These are phyloP conservation scores for Drosophila obscura DNA, from an alignment of 1,140 invertebrate species.

Conservation along the genomic window DNA sequence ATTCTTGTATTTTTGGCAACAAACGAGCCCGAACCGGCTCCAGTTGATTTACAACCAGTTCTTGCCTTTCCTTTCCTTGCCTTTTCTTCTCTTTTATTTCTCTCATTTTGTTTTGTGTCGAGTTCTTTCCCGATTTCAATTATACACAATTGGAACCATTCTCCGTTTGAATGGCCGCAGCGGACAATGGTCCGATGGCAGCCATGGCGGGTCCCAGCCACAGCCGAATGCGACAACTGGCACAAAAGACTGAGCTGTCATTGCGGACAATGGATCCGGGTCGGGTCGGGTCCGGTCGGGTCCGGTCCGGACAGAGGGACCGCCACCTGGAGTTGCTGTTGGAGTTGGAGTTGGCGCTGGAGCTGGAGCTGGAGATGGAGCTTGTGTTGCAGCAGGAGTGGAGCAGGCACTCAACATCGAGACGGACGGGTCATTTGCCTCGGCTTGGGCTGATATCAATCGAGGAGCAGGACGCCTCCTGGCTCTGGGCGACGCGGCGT, in stretches of 20 bases:
- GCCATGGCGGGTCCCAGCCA: conserved; percentile 31
- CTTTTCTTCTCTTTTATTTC: conserved; percentile 14
- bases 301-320: not conserved
- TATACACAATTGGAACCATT: conserved; percentile 68
- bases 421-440: conserved; percentile 15
- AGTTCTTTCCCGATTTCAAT: conserved; percentile 40
- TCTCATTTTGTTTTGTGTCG: conserved; percentile 10
- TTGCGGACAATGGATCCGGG: conserved; percentile 41
- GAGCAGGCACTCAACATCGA: not conserved
- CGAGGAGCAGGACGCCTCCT: conserved; percentile 56
- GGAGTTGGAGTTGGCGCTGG: conserved; percentile 14
- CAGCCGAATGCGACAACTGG: conserved; percentile 52
- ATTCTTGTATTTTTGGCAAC: conserved; percentile 50
- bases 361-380: conserved; percentile 5
- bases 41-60: conserved; percentile 64
- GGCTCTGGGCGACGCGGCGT: conserved; percentile 68
- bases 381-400: no score
- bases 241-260: conserved; percentile 35
- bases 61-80: conserved; percentile 28
- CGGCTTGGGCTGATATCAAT: conserved; percentile 39
- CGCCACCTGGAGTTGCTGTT: no score
- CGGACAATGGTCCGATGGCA: conserved; percentile 52
- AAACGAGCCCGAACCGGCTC: conserved; percentile 57
- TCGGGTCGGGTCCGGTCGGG: conserved; percentile 3
- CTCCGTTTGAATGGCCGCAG: conserved; percentile 20